Percentiles rank a stretch among this genome's conserved stretches.
Evolutionary conservation across 2,888 invertebrate genomes (phyloP).

Genomic region (Tortrix viridana): DNA sequence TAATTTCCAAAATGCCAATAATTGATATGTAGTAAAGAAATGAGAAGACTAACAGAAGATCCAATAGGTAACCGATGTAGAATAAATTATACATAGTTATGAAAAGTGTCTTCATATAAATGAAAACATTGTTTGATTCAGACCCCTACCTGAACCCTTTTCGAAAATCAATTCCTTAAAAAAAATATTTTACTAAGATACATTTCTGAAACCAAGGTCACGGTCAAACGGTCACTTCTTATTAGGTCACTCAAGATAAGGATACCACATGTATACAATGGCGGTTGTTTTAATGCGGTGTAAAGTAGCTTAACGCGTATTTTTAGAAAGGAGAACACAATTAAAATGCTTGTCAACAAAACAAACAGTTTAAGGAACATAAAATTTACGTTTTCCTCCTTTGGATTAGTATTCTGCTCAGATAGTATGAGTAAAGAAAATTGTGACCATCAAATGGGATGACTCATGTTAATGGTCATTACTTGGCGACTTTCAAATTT

Average conservation of each 20-base stretch:
- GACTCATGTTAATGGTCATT: slow-evolving; percentile 73
- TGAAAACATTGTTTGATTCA: too few relatives aligned
- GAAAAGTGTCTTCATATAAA: too few relatives aligned
- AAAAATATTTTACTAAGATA: too few relatives aligned
- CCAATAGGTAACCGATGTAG: too few relatives aligned
- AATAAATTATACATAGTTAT: too few relatives aligned
- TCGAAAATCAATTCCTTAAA: too few relatives aligned
- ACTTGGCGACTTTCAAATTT: slow-evolving; percentile 65
- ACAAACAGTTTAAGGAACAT: slow-evolving; percentile 54
- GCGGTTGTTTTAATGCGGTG: slow-evolving; percentile 2
- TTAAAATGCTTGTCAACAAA: slow-evolving; percentile 64
- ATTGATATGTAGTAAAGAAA: too few relatives aligned
- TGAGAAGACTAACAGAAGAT: too few relatives aligned
- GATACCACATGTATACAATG: not conserved
- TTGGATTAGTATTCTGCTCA: slow-evolving; percentile 65
- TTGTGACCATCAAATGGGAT: slow-evolving; percentile 68
- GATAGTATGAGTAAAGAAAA: slow-evolving; percentile 61
- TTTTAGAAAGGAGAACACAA: slow-evolving; percentile 63
- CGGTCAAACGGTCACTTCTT: not conserved
- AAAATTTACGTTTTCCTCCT: slow-evolving; percentile 63
- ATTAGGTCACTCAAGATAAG: not conserved
- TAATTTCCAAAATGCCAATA: too few relatives aligned
- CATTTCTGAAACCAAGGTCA: not conserved
- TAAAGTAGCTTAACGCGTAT: slow-evolving; percentile 39
- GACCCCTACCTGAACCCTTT: too few relatives aligned